A percentile compares a stretch with the other conserved stretches of the same genome.
phyloP scores from a whole-genome alignment of 2,888 invertebrate genomes.

The Molorchus minor region DNA sequence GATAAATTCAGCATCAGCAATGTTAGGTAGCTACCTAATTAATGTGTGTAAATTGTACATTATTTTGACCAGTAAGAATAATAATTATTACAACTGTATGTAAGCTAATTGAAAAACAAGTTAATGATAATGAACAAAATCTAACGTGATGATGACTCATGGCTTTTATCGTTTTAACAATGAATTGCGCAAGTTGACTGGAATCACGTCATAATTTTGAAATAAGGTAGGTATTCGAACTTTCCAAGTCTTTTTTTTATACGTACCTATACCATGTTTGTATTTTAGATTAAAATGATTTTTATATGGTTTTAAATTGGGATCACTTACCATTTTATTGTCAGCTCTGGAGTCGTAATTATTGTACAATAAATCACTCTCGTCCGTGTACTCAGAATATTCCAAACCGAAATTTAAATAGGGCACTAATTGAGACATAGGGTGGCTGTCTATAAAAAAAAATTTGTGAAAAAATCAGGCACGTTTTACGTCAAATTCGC shows the following conservation, averaged over 20 bases:
- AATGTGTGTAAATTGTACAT: too few species aligned
- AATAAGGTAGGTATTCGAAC: too few species aligned
- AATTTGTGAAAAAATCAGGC: too few species aligned
- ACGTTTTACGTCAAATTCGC: not conserved
- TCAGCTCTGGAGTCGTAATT: conserved; percentile 44
- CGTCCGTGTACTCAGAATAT: conserved; percentile 48
- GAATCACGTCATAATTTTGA: conserved; percentile 6
- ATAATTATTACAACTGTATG: too few species aligned
- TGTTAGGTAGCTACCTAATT: too few species aligned
- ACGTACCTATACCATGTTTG: too few species aligned
- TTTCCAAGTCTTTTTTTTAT: too few species aligned
- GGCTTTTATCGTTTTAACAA: conserved; percentile 32
- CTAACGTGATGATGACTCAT: conserved; percentile 10
- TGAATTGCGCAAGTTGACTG: conserved; percentile 40
- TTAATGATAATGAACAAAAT: conserved; percentile 5
- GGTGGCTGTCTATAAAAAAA: conserved; percentile 52
- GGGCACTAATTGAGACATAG: conserved; percentile 74
- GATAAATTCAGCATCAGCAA: too few species aligned
- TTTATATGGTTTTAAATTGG: too few species aligned
- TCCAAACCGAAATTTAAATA: conserved; percentile 61
- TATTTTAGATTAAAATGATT: too few species aligned
- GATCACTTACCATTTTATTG: conserved; percentile 55
- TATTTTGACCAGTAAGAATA: too few species aligned
- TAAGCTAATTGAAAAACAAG: too few species aligned
- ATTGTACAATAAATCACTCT: conserved; percentile 53